phyloP scores from a whole-genome alignment of 1,140 invertebrate species.

The Cyclargus thomasi region DNA sequence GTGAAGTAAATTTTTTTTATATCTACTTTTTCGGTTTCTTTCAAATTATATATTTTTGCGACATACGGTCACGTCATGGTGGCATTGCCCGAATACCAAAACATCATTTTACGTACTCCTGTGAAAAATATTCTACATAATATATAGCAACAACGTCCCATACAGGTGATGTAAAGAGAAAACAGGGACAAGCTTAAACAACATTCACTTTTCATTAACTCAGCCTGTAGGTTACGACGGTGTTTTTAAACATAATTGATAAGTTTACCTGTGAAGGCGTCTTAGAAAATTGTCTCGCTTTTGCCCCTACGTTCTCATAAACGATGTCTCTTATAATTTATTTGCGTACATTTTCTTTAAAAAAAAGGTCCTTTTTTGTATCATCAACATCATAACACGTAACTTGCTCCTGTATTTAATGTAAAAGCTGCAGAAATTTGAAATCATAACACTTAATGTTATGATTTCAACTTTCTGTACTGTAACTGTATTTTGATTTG shows the following conservation, averaged over 20 bases:
- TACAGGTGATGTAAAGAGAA: constrained; percentile 10
- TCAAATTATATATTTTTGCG: no score
- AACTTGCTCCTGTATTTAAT: no score
- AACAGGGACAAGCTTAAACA: constrained; percentile 15
- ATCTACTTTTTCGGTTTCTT: no score
- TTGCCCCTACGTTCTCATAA: not conserved
- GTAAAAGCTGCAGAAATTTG: no score
- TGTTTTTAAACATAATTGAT: constrained; percentile 19
- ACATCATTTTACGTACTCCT: no score
- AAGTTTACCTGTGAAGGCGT: constrained; percentile 17
- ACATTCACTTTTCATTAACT: constrained; percentile 17
- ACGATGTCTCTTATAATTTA: not conserved
- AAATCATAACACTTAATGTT: no score
- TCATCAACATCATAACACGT: no score
- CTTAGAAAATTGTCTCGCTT: constrained; percentile 11
- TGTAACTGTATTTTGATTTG: no score
- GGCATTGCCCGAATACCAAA: no score
- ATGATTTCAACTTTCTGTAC: no score
- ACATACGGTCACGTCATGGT: no score
- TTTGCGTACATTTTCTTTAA: not conserved
- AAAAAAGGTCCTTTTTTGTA: not conserved
- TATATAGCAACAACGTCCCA: not conserved
- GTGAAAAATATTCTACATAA: not conserved
- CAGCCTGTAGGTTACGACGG: constrained; percentile 17
- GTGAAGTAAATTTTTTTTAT: no score